A percentile compares a stretch with the other conserved stretches of the same genome.
Conservation (phyloP, 64 coral and sea anemone genomes). For the Exaiptasia diaphana region DNA sequence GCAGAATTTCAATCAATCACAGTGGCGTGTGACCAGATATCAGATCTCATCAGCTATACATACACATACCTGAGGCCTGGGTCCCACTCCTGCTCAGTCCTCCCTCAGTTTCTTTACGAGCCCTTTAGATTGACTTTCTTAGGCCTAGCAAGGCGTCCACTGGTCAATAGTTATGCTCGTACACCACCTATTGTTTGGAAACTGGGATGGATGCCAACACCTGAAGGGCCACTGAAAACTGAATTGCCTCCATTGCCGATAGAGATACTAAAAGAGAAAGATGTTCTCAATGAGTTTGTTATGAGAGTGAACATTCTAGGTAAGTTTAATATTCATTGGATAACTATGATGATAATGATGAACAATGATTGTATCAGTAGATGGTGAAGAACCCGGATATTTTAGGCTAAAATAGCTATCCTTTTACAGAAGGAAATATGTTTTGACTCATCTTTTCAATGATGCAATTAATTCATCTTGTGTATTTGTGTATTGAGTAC, state of each 20-base stretch:
- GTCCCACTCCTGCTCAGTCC: conserved; percentile 21
- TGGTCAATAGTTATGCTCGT: conserved; percentile 93
- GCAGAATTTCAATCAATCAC: conserved; percentile 62
- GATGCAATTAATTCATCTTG: too few relatives aligned
- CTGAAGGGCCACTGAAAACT: conserved; percentile 63
- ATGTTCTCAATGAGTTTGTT: conserved; percentile 92
- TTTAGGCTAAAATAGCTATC: too few relatives aligned
- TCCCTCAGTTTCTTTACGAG: conserved; percentile 72
- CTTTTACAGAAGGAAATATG: too few relatives aligned
- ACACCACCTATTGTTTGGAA: conserved; percentile 93
- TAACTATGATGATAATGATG: too few relatives aligned
- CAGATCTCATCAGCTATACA: conserved; percentile 64
- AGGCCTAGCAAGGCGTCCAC: conserved; percentile 74
- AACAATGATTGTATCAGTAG: too few relatives aligned
- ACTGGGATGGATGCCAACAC: conserved; percentile 78
- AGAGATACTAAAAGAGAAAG: conserved; percentile 98
- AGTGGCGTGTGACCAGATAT: conserved; percentile 72
- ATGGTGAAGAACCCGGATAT: too few relatives aligned
- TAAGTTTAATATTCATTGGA: too few relatives aligned
- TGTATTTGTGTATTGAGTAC: too few relatives aligned
- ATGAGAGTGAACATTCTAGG: conserved; percentile 82
- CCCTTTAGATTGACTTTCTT: conserved; percentile 67
- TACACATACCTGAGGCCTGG: conserved; percentile 40
- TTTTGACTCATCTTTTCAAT: too few relatives aligned
- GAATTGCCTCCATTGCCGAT: conserved; percentile 89